Conservation (phyloP, 2,888 invertebrate species). For the Ectropis crepuscularia region DNA sequence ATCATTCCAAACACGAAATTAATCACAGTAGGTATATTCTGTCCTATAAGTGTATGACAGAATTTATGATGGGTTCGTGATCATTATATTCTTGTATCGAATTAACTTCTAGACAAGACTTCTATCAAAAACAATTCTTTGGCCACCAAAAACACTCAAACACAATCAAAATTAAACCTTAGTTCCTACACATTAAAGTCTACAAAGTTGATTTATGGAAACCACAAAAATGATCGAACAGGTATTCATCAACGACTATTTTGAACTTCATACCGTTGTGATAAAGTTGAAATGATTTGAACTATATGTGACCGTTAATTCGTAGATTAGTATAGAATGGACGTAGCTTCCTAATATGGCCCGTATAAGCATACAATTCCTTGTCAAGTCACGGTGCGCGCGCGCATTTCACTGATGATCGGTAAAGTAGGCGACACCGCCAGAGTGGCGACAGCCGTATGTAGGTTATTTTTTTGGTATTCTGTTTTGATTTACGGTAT, state of each 20-base stretch:
- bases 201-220: neutral
- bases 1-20: neutral
- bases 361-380: constrained; percentile 68
- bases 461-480: constrained; percentile 16
- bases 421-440: constrained; percentile 1
- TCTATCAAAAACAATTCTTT: constrained; percentile 12
- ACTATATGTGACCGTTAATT: constrained; percentile 54
- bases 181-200: neutral
- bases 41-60: neutral
- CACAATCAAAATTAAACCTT: constrained; percentile 6
- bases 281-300: constrained; percentile 14
- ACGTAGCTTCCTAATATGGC: constrained; percentile 43
- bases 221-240: constrained; percentile 42
- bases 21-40: neutral
- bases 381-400: constrained; percentile 71
- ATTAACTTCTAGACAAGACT: constrained; percentile 19
- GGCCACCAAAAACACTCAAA: constrained; percentile 6
- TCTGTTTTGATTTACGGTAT: constrained; percentile 19
- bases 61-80: constrained; percentile 1
- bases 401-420: constrained; percentile 55
- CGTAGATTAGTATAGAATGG: constrained; percentile 67
- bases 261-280: constrained; percentile 3
- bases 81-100: constrained; percentile 12
- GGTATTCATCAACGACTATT: constrained; percentile 4
- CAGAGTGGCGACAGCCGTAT: constrained; percentile 29